Base-by-base conservation (phyloP, 2,113 vertebrate species). In the Penelope pileata region DNA sequence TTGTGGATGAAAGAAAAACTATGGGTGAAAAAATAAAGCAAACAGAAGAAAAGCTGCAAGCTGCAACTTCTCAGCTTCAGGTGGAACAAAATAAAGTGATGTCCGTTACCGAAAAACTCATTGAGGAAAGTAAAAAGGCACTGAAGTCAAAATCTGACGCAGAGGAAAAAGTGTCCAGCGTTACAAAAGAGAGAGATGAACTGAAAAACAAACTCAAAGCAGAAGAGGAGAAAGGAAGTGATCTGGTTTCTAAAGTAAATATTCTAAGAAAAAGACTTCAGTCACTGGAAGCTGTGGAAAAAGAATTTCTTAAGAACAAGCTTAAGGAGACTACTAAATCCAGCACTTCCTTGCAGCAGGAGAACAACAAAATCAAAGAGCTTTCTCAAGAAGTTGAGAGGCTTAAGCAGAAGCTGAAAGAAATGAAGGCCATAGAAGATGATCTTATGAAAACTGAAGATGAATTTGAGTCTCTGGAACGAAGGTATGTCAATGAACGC, bases 291-390 rank as follows among this genome's bases (percentile, higher is more conserved):
- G 98, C 96, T 64, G 92, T 94, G 66, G 99, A 99, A 94, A 98
- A 98, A 94, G 99, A 99, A 62, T 98, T 98, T 80, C 93, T 99
- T 72, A 99, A 98, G 96, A 99, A 96, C 97, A 99, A 99, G 97
- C 93, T 98, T 42, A 99, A 99, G 96, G 99, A 99, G 40, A 94
- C 97, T 73, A 96, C 96, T 83, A 99, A 98, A 94, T 96, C 97
- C 13, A 98, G 98, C 56, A 92, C 95, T 43, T 96, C 97, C 68
- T 98, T 99, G 91, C 98, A 99, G 81, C 99, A 99, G 74, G 99
- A 99, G 93, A 99, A 99, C 96, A 99, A 99, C 97, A 99, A 99
- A 97, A 98, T 99, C 51, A 99, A 99, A 97, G 99, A 99, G 81
- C 97, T 99, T 95, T 99, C 99, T 29, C 99, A 99, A 94, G 99